Evolutionary conservation across 2,113 vertebrate genomes (phyloP).

Genomic region (Percina caprodes): DNA sequence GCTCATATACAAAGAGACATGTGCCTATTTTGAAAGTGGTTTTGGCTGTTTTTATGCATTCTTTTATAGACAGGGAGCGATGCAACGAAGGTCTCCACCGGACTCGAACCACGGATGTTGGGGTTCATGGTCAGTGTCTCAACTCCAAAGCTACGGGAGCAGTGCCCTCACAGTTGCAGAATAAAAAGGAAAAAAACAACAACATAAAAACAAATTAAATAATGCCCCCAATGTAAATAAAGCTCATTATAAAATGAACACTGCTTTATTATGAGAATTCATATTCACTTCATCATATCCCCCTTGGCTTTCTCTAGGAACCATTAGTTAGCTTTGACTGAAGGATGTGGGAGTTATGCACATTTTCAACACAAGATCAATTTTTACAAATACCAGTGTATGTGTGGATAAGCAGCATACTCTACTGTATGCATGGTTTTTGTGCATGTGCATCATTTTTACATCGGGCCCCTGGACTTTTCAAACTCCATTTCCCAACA

Average conservation of each 20-base stretch:
- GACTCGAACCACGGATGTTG: not conserved
- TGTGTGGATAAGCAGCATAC: not conserved
- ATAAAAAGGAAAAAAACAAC: not conserved
- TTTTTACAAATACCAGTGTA: not conserved
- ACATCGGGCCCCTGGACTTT: not conserved
- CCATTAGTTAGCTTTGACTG: not conserved
- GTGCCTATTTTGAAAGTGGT: not conserved
- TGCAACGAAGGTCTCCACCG: too few species aligned
- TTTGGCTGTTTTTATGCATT: not conserved
- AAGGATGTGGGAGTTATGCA: not conserved
- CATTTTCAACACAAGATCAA: not conserved
- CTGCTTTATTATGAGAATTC: not conserved
- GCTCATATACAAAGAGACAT: not conserved
- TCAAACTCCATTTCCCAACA: not conserved
- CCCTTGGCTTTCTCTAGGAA: not conserved
- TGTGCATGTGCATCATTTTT: not conserved
- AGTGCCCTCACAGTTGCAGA: not conserved
- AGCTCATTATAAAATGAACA: too few species aligned
- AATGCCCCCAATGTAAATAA: too few species aligned
- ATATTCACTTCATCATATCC: not conserved
- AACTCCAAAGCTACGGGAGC: not conserved
- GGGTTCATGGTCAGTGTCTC: not conserved
- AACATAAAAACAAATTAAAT: not conserved
- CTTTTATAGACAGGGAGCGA: too few species aligned
- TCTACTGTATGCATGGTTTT: not conserved